Conservation (phyloP, 2,113 vertebrate genomes). For the Ciconia maguari region DNA sequence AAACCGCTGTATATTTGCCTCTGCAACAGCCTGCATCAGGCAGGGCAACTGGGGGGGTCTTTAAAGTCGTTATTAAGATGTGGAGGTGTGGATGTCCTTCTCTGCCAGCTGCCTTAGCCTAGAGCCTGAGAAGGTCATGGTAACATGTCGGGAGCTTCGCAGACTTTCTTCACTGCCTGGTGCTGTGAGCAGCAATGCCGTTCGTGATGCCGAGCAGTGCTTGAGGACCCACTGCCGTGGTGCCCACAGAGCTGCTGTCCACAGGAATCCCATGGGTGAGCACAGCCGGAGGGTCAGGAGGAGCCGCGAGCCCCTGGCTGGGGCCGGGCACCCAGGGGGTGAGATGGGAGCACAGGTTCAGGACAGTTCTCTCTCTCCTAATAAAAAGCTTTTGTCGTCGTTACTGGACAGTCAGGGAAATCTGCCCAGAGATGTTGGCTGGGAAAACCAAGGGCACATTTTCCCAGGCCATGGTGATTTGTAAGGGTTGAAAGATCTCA, state of each 20-base stretch:
- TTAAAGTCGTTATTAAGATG: neutral
- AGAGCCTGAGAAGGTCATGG: neutral
- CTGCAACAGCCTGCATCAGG: neutral
- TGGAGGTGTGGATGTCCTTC: neutral
- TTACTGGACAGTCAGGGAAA: neutral
- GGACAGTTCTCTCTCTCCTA: neutral
- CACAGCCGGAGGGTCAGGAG: neutral
- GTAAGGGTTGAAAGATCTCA: neutral
- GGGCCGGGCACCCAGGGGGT: neutral
- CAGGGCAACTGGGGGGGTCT: neutral
- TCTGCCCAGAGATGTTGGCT: neutral
- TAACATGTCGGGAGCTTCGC: rapidly evolving
- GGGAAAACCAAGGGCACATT: neutral
- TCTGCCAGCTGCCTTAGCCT: neutral
- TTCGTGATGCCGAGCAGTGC: rapidly evolving
- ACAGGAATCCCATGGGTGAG: too few relatives aligned
- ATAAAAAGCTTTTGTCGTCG: neutral
- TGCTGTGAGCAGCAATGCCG: rapidly evolving
- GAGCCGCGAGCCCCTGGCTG: rapidly evolving
- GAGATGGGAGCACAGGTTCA: neutral
- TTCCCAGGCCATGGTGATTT: neutral
- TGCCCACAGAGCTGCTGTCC: neutral
- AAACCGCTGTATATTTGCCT: neutral
- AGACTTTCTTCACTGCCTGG: neutral
- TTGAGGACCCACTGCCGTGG: rapidly evolving